Conservation (phyloP, 2,113 vertebrate species). For the Brachionichthys hirsutus region DNA sequence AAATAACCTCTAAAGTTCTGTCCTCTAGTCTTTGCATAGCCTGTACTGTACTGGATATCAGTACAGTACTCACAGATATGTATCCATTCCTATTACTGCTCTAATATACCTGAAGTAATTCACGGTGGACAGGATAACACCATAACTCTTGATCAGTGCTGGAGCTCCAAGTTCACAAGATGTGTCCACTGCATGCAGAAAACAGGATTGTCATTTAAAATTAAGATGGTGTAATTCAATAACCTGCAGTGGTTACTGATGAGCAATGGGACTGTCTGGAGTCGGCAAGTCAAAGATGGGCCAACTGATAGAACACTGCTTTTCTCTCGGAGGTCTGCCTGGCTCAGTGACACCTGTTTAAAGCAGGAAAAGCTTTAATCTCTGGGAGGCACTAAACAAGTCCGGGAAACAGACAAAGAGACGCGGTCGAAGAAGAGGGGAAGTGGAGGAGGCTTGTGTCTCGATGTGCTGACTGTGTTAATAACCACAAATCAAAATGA, state of each 20-base stretch:
- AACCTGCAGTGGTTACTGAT: conserved; percentile 79
- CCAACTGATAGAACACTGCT: conserved; percentile 72
- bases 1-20: conserved; percentile 34
- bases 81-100: conserved; percentile 45
- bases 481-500: conserved; percentile 67
- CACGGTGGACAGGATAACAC: conserved; percentile 53
- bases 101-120: conserved; percentile 60
- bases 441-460: conserved; percentile 59
- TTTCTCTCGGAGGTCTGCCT: conserved; percentile 72
- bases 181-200: conserved; percentile 73
- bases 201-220: conserved; percentile 80
- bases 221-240: conserved; percentile 82
- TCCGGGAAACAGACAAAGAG: conserved; percentile 64
- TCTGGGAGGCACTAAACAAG: conserved; percentile 71
- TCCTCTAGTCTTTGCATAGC: conserved; percentile 25
- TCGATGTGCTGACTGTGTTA: conserved; percentile 57
- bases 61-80: conserved; percentile 20
- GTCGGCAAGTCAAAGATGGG: conserved; percentile 77
- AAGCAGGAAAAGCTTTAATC: conserved; percentile 77
- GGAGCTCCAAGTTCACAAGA: conserved; percentile 53
- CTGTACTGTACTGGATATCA: conserved; percentile 26
- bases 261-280: conserved; percentile 80
- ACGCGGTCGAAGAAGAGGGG: conserved; percentile 54
- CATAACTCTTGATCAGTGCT: conserved; percentile 59
- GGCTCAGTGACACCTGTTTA: conserved; percentile 80